phyloP scores from a whole-genome alignment of 1,140 invertebrate species.

The Magallana angulata region DNA sequence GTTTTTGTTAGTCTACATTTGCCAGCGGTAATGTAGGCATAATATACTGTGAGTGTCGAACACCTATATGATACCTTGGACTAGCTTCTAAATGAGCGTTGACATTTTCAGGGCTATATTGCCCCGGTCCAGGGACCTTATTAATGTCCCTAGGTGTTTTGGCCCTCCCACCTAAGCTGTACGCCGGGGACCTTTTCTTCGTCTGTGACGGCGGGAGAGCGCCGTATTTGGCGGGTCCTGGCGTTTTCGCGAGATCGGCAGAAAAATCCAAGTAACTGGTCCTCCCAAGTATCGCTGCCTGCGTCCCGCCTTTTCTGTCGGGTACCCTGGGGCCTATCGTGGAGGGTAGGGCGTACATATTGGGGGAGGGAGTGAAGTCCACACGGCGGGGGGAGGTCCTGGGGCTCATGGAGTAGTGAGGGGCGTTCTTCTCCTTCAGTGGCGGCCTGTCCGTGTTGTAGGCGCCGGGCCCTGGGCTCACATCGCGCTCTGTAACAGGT shows the following conservation, averaged over 20 bases:
- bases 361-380: constrained; percentile 61
- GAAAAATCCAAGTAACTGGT: constrained; percentile 56
- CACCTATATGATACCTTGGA: constrained; percentile 68
- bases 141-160: constrained; percentile 58
- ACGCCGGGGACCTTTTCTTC: constrained; percentile 53
- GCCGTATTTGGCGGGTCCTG: constrained; percentile 66
- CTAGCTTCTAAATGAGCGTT: constrained; percentile 49
- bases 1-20: constrained; percentile 48
- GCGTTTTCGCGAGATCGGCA: constrained; percentile 66
- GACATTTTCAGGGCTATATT: constrained; percentile 59
- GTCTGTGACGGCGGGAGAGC: constrained; percentile 47
- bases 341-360: constrained; percentile 62
- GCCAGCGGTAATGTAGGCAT: constrained; percentile 63
- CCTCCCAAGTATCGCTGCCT: constrained; percentile 50
- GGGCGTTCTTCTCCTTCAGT: constrained; percentile 54
- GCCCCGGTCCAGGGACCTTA: constrained; percentile 66
- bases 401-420: constrained; percentile 63
- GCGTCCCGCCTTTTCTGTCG: constrained; percentile 51
- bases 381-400: constrained; percentile 45
- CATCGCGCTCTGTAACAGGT: constrained; percentile 48
- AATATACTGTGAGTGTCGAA: constrained; percentile 64
- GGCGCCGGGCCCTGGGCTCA: constrained; percentile 61
- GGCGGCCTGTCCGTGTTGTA: constrained; percentile 56
- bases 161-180: constrained; percentile 56
- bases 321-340: constrained; percentile 60